Evolutionary conservation across 2,888 invertebrate species (phyloP), one percentile per base, ranked within the genome.

Genomic region (Diarsia brunnea): DNA sequence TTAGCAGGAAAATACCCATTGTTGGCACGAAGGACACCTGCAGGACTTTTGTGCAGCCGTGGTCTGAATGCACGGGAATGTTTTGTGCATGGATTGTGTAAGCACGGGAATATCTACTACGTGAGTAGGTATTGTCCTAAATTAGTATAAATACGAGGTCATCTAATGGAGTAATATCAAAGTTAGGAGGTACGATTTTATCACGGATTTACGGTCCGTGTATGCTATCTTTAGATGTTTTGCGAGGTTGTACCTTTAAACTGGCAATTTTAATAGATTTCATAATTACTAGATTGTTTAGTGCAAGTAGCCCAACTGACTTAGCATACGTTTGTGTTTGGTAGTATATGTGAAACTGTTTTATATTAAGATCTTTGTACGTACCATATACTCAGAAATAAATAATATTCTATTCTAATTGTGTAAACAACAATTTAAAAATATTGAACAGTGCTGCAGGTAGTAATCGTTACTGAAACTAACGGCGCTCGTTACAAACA

Each of bases 81-180:
- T 61, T 27, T 51, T 70, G 47, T 27, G 63, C 49, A 61, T 63
- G 49, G 66, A 61, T 49, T 61, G 49, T 11, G 43, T 4, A 49
- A 63, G 12, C 49, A 70, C 27, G 24, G 16, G 11, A 66, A 73
- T 69, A n/a, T 53, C 5, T 38, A 49, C 12, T 63, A 72, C 81
- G 67, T 70, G 72, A 69, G 27, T n/a, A n/a, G n/a, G n/a, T n/a
- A 65, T 68, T 68, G n/a, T 61, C 73, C 14, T 31, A 21, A 53
- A 55, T 65, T 16, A 38, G 43, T 51, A 21, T 55, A 31, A 61
- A 55, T 43, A n/a, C n/a, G 24, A 60, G 27, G 19, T 43, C 19
- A 43, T 5, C 45, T 51, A n/a, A 43, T 10, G 31, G 14, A 61
- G 11, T 0, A 0, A 24, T 63, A 16, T 19, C 27, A 58, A 31